These are phyloP conservation scores for Saccostrea echinata DNA, from an alignment of 1,140 invertebrate genomes.

Conservation along the genomic window DNA sequence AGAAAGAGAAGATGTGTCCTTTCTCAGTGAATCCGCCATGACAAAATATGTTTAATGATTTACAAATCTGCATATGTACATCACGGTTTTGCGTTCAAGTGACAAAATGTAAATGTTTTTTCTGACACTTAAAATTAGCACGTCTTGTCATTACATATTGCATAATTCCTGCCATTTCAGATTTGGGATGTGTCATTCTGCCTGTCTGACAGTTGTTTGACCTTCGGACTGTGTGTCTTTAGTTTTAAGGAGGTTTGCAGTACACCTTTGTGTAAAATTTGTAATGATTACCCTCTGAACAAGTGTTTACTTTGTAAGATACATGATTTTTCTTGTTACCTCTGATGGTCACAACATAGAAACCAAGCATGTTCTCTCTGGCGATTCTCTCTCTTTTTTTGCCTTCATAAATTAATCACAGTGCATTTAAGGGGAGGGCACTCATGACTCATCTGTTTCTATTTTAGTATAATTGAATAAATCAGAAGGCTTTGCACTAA, in stretches of 20 bases:
- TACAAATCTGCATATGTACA: slow-evolving; percentile 7
- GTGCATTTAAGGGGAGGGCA: slow-evolving; percentile 24
- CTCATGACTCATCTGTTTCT: slow-evolving; percentile 34
- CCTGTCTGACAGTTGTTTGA: background rate
- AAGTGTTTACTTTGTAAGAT: slow-evolving; percentile 1
- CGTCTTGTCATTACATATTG: background rate
- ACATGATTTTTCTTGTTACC: slow-evolving; percentile 3
- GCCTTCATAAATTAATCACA: slow-evolving; percentile 5
- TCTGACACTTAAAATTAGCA: background rate
- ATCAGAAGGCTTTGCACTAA: background rate
- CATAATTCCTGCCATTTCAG: background rate
- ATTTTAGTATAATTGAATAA: slow-evolving; percentile 34
- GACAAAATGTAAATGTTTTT: slow-evolving; percentile 23
- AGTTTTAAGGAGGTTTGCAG: background rate
- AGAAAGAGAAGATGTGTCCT: background rate
- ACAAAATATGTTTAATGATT: background rate
- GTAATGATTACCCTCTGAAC: background rate
- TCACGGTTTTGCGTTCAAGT: background rate
- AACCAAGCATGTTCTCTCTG: background rate
- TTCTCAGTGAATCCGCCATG: background rate
- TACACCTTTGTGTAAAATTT: background rate
- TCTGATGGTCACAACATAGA: slow-evolving; percentile 2
- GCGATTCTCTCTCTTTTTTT: background rate
- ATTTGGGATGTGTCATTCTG: background rate
- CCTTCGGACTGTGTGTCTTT: background rate